Percentiles rank a stretch among this genome's conserved stretches.
Conservation (phyloP, 2,113 vertebrate species). For the Mobula birostris region DNA sequence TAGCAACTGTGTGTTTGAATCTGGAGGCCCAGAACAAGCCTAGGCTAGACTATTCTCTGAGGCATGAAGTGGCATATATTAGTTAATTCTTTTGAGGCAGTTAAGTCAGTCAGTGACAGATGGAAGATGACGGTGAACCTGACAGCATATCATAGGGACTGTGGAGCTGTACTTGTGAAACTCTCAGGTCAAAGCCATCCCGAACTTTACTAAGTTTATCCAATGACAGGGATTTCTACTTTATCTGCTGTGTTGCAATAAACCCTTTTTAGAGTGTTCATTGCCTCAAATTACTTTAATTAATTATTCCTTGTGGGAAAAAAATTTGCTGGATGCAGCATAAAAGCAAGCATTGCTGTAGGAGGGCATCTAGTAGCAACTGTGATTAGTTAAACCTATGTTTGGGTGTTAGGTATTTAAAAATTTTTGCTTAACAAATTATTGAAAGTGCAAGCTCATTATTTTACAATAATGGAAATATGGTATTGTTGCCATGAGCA, state of each 20-base stretch:
- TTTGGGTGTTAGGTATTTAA: not conserved
- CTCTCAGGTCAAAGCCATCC: not conserved
- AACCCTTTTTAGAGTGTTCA: not conserved
- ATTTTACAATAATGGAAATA: too few species aligned
- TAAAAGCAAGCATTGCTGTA: not conserved
- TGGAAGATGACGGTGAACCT: not conserved
- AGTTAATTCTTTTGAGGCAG: not conserved
- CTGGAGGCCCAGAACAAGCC: not conserved
- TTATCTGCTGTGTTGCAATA: not conserved
- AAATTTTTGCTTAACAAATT: not conserved
- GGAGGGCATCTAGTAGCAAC: not conserved
- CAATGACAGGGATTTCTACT: not conserved
- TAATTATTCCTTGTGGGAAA: not conserved
- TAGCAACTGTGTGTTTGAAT: not conserved
- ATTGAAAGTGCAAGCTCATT: not conserved
- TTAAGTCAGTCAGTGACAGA: conserved; percentile 22
- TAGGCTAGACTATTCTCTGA: not conserved
- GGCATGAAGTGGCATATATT: not conserved
- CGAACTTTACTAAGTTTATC: not conserved
- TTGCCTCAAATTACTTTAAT: not conserved
- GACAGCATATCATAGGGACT: conserved; percentile 24
- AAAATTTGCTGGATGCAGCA: not conserved
- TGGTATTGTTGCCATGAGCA: too few species aligned
- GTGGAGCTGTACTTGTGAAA: not conserved
- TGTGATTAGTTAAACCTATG: not conserved